These are phyloP conservation scores for Smutsia temminckii DNA, from an alignment of 2,797 vertebrate species.

Conservation along the genomic window DNA sequence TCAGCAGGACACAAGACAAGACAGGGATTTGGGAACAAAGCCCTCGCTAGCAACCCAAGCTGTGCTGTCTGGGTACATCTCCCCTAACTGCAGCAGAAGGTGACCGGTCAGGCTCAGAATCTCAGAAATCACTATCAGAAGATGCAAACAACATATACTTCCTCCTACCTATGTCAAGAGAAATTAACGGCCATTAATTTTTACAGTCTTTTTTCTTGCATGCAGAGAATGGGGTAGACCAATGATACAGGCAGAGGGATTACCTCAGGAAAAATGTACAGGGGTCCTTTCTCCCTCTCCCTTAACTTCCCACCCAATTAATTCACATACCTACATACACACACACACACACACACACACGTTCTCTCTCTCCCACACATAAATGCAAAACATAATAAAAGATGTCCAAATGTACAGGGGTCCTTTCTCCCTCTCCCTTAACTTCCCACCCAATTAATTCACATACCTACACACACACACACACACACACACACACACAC, in stretches of 20 bases:
- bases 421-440: background rate
- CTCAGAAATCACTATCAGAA: background rate
- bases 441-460: background rate
- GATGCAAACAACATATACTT: background rate
- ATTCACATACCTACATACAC: background rate
- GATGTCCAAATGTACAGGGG: background rate
- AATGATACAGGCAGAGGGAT: background rate
- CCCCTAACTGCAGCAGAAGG: background rate
- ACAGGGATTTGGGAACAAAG: background rate
- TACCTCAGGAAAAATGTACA: background rate
- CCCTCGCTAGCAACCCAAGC: background rate
- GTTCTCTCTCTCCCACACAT: background rate
- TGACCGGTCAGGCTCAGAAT: background rate
- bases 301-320: background rate
- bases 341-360: background rate
- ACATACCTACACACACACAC: background rate
- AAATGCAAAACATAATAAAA: background rate
- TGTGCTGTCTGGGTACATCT: background rate
- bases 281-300: fast-evolving
- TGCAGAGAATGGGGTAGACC: background rate
- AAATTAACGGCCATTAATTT: background rate
- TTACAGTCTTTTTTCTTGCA: background rate
- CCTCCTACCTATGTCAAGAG: background rate
- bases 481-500: background rate
- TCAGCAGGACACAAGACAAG: background rate